Base-by-base conservation (phyloP, 2,113 vertebrate species). In the Saguinus midas region DNA sequence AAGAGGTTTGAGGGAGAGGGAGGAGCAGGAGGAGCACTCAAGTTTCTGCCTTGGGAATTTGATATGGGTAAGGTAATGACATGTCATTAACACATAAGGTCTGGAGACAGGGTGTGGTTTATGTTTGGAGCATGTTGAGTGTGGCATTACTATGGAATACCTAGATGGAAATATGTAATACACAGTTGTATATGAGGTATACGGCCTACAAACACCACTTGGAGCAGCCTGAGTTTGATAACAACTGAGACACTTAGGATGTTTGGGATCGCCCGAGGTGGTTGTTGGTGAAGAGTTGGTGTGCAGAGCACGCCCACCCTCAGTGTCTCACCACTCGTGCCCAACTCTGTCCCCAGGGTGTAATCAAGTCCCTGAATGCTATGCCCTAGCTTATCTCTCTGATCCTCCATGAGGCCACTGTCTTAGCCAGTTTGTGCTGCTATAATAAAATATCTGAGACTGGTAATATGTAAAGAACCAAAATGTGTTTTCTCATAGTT, bases 231-330 rank as follows among this genome's bases (percentile, higher is more conserved):
- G 66, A 87, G 45, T 40, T 68, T 92, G 72, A 52, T 50, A 13
- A 78, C 11, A 58, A 3, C 23, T 73, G 58, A 55, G 25, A 61
- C 17, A 20, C 9, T 82, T 23, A 35, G 58, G 18, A 40, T 40
- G 4, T 58, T 20, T 93, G n/a, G 37, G 32, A 35, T 61, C 40
- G 55, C 32, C 2, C 14, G 20, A 27, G 27, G 13, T 45, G 27
- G 52, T 37, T 6, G n/a, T 14, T n/a, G 55, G 16, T n/a, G 17
- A 55, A 78, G 29, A 73, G 25, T 73, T 57, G 12, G 6, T 17
- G 10, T 40, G 5, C 18, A 37, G 27, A 27, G 25, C 29, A 78
- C 13, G 4, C 52, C n/a, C 0, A 32, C 1, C 8, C 37, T 2
- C 11, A 16, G 8, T 23, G n/a, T 55, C 73, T 86, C 16, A n/a